A percentile compares a stretch with the other conserved stretches of the same genome.
phyloP scores from a whole-genome alignment of 1,140 invertebrate species.

The Laodelphax striatellus region DNA sequence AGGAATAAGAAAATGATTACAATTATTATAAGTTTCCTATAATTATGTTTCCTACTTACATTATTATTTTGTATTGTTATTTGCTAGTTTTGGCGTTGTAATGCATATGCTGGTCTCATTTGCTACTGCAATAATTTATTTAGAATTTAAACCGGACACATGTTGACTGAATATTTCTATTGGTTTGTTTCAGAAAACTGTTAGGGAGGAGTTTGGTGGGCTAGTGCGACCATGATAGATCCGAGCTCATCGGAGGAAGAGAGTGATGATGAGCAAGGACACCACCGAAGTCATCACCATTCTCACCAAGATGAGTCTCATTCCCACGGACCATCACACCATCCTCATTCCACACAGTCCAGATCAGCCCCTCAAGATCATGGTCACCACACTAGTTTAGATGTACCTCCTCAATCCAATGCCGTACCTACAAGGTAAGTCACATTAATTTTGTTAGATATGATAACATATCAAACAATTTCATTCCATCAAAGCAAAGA shows the following conservation, averaged over 20 bases:
- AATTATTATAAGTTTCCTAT: too few relatives aligned
- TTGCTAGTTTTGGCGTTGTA: too few relatives aligned
- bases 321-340: slow-evolving; percentile 22
- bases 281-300: slow-evolving; percentile 30
- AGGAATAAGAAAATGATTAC: too few relatives aligned
- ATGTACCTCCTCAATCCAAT: slow-evolving; percentile 36
- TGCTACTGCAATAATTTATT: too few relatives aligned
- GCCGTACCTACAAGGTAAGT: slow-evolving; percentile 28
- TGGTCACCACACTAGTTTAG: slow-evolving; percentile 27
- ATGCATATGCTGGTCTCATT: too few relatives aligned
- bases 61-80: too few relatives aligned
- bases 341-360: slow-evolving; percentile 23
- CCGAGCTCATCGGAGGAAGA: slow-evolving; percentile 82
- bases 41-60: too few relatives aligned
- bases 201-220: neutral
- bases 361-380: slow-evolving; percentile 15
- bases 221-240: slow-evolving; percentile 55
- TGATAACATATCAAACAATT: too few relatives aligned
- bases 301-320: slow-evolving; percentile 8
- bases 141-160: too few relatives aligned
- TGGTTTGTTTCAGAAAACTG: too few relatives aligned
- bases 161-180: too few relatives aligned
- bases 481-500: neutral
- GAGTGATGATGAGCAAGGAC: slow-evolving; percentile 64
- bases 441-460: too few relatives aligned